phyloP scores from a whole-genome alignment of 2,888 invertebrate species.

The Ennomos erosarius region DNA sequence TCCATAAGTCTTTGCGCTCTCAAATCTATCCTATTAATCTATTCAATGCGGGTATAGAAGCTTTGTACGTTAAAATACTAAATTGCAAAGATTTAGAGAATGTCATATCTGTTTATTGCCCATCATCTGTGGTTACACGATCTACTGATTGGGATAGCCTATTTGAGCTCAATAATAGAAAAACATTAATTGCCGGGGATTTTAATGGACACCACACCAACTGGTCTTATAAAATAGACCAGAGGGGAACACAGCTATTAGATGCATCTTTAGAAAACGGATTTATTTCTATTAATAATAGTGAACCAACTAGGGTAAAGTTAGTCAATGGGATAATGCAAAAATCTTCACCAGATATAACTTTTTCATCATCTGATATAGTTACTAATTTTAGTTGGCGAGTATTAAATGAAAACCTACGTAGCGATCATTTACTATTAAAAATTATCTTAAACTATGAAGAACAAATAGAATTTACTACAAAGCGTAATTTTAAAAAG shows the following conservation, averaged over 20 bases:
- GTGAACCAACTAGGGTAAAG: conserved; percentile 29
- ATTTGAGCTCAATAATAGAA: conserved; percentile 19
- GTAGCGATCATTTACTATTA: conserved; percentile 26
- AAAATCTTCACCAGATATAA: conserved; percentile 16
- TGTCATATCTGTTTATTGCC: conserved; percentile 34
- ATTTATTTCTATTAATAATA: conserved; percentile 29
- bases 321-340: conserved; percentile 21
- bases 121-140: conserved; percentile 22
- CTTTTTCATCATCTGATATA: conserved; percentile 21
- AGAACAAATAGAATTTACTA: background rate
- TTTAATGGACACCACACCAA: conserved; percentile 35
- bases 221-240: conserved; percentile 23
- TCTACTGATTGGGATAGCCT: conserved; percentile 33
- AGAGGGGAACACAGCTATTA: conserved; percentile 16
- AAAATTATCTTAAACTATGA: background rate
- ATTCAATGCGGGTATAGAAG: conserved; percentile 32
- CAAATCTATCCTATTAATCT: conserved; percentile 1
- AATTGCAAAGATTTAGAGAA: conserved; percentile 19
- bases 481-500: conserved; percentile 7
- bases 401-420: conserved; percentile 25
- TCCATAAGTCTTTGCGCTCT: conserved; percentile 1
- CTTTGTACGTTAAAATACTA: conserved; percentile 15
- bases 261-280: conserved; percentile 26
- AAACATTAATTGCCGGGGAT: conserved; percentile 30
- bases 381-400: conserved; percentile 23